Percentiles rank a stretch among this genome's conserved stretches.
phyloP scores from a whole-genome alignment of 2,888 invertebrate species.

The Marasmarcha lunaedactyla region DNA sequence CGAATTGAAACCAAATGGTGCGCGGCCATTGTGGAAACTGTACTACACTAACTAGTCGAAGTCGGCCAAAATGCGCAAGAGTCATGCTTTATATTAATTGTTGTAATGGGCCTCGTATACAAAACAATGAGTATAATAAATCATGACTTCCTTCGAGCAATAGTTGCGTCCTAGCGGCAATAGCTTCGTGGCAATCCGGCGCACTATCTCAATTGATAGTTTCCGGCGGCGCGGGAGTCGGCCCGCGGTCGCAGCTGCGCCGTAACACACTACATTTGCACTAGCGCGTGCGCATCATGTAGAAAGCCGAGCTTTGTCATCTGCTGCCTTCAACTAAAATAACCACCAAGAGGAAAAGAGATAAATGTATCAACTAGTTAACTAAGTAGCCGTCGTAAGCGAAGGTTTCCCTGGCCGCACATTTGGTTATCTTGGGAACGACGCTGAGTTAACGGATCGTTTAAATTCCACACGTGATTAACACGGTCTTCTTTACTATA shows the following conservation, averaged over 20 bases:
- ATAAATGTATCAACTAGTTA: too few relatives aligned
- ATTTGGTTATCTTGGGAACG: too few relatives aligned
- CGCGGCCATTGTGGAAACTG: too few relatives aligned
- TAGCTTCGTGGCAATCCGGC: conserved; percentile 58
- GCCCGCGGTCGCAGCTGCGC: conserved; percentile 60
- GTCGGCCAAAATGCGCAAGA: too few relatives aligned
- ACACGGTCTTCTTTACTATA: too few relatives aligned
- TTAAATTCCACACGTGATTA: too few relatives aligned
- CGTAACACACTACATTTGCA: conserved; percentile 63
- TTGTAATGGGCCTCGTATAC: conserved; percentile 27
- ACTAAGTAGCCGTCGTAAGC: conserved; percentile 33
- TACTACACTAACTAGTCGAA: too few relatives aligned
- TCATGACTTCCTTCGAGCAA: conserved; percentile 56
- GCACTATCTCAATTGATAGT: conserved; percentile 66
- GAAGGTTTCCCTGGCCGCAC: conserved; percentile 19
- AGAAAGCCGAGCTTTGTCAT: conserved; percentile 63
- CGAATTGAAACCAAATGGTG: too few relatives aligned
- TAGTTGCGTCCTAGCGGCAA: conserved; percentile 45
- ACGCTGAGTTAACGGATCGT: too few relatives aligned
- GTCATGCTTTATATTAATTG: too few relatives aligned
- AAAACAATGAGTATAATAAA: conserved; percentile 66
- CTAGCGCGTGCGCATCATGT: conserved; percentile 51
- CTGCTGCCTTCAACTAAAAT: conserved; percentile 45
- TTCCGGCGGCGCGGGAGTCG: conserved; percentile 61
- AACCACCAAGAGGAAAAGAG: too few relatives aligned